Percentiles rank a stretch among this genome's conserved stretches.
Conservation (phyloP, 1,140 invertebrate genomes). For the Lepidostoma basale region DNA sequence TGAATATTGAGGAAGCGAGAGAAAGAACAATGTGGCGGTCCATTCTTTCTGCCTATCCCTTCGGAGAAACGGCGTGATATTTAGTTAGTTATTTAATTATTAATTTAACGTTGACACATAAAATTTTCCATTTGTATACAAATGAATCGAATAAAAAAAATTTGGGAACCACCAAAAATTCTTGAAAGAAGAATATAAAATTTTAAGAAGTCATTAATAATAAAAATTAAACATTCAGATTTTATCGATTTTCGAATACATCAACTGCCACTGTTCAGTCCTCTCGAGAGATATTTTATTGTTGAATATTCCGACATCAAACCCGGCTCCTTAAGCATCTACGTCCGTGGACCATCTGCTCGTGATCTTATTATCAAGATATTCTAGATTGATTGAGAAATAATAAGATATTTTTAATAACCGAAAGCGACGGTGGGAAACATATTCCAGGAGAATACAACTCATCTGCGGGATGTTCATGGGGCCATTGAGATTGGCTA, state of each 20-base stretch:
- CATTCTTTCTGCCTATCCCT: too few species aligned
- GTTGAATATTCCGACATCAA: constrained; percentile 14
- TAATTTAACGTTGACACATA: not conserved
- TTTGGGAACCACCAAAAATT: not conserved
- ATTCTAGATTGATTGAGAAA: not conserved
- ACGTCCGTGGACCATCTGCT: constrained; percentile 2
- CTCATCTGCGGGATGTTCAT: not conserved
- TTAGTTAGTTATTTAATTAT: too few species aligned
- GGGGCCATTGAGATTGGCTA: not conserved
- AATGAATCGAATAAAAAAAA: not conserved
- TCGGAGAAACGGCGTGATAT: too few species aligned
- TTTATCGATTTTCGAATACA: constrained; percentile 37
- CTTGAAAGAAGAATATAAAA: constrained; percentile 25
- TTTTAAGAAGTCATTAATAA: constrained; percentile 41
- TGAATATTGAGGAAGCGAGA: too few species aligned
- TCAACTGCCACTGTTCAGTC: constrained; percentile 36
- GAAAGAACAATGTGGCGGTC: too few species aligned
- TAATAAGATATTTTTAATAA: not conserved
- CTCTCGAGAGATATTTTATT: not conserved
- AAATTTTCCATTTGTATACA: not conserved
- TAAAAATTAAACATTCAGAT: constrained; percentile 36
- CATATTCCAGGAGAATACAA: not conserved
- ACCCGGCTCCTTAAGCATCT: not conserved
- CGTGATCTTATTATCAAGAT: not conserved
- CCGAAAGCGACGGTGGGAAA: not conserved